These are phyloP conservation scores for Pterois miles DNA, from an alignment of 2,797 vertebrate species.

Conservation along the genomic window DNA sequence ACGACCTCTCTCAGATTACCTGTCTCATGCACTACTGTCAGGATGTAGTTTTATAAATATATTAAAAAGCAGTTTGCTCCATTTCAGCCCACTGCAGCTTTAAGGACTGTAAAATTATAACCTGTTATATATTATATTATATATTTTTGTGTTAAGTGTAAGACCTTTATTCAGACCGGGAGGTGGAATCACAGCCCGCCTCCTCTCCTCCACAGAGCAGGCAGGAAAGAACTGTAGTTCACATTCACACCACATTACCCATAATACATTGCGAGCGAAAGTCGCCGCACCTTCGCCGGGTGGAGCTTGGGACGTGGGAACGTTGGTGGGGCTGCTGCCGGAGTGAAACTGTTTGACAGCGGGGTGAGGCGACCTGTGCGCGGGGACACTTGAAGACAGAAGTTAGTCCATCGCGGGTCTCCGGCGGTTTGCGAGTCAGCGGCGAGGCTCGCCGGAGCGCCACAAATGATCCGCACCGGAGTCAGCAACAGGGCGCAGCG, in stretches of 20 bases:
- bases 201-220: neutral
- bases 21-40: too few species aligned
- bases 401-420: slow-evolving; percentile 55
- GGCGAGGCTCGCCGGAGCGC: slow-evolving; percentile 26
- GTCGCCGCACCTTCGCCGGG: slow-evolving; percentile 75
- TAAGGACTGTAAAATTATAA: too few species aligned
- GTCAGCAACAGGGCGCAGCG: slow-evolving; percentile 84
- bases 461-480: slow-evolving; percentile 56
- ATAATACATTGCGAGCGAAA: slow-evolving; percentile 41
- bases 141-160: too few species aligned
- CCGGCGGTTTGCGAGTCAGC: slow-evolving; percentile 41
- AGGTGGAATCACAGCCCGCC: too few species aligned
- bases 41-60: too few species aligned
- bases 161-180: too few species aligned
- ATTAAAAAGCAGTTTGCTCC: too few species aligned
- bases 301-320: slow-evolving; percentile 80
- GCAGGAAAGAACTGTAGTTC: slow-evolving; percentile 12
- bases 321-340: slow-evolving; percentile 40
- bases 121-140: too few species aligned
- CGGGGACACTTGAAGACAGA: slow-evolving; percentile 29
- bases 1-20: too few species aligned
- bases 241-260: slow-evolving; percentile 77
- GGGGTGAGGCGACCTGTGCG: slow-evolving; percentile 56
- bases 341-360: slow-evolving; percentile 77
- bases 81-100: too few species aligned